These are phyloP conservation scores for Cetoscarus ocellatus DNA, from an alignment of 2,797 vertebrate genomes.

Conservation along the genomic window DNA sequence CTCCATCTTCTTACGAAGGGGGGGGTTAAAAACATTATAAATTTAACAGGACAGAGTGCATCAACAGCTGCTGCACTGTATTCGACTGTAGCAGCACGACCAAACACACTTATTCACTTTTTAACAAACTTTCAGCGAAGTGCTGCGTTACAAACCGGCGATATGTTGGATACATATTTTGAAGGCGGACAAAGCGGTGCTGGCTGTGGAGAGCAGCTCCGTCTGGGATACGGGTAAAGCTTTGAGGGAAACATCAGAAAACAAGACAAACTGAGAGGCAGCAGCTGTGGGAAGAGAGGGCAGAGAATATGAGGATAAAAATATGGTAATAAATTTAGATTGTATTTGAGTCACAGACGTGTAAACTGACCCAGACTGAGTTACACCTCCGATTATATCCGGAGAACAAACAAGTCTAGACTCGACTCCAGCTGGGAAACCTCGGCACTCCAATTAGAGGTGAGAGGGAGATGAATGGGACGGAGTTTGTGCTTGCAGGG, in stretches of 20 bases:
- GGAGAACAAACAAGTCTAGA: constrained; percentile 65
- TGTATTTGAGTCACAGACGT: constrained; percentile 23
- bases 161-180: constrained; percentile 43
- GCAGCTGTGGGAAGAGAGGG: constrained; percentile 14
- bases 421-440: constrained; percentile 62
- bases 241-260: constrained; percentile 8
- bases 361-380: constrained; percentile 28
- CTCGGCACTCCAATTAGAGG: constrained; percentile 64
- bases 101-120: not conserved
- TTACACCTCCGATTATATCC: constrained; percentile 51
- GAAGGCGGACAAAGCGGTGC: constrained; percentile 11
- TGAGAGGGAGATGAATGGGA: constrained; percentile 34
- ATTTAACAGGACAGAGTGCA: constrained; percentile 77
- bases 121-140: constrained; percentile 36
- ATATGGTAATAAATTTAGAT: constrained; percentile 10
- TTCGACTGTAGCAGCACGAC: constrained; percentile 37
- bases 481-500: constrained; percentile 17
- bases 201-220: constrained; percentile 12
- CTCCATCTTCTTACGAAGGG: constrained; percentile 42
- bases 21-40: constrained; percentile 63
- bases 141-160: constrained; percentile 37
- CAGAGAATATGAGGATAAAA: constrained; percentile 8
- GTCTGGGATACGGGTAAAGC: constrained; percentile 3
- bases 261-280: constrained; percentile 19
- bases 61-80: constrained; percentile 65